These are phyloP conservation scores for Byasa hedistus DNA, from an alignment of 2,888 invertebrate species.

Conservation along the genomic window DNA sequence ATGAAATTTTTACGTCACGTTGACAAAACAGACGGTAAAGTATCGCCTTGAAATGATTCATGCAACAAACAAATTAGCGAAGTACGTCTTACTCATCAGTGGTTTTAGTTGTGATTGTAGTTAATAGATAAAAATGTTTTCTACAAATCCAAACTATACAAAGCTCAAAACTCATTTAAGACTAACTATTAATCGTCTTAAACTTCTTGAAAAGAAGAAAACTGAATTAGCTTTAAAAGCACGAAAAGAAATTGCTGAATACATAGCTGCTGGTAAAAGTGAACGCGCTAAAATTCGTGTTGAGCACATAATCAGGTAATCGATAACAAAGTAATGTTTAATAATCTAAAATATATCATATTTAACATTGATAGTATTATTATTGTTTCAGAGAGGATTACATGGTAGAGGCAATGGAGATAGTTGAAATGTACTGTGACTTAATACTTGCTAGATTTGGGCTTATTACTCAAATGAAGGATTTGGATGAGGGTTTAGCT, in stretches of 20 bases:
- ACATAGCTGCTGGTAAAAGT: conserved; percentile 89
- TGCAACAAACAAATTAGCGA: conserved; percentile 26
- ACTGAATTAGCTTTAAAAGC: conserved; percentile 97
- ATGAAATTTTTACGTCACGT: conserved; percentile 11
- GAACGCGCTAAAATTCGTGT: conserved; percentile 97
- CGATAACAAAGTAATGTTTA: neutral
- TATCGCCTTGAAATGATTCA: conserved; percentile 24
- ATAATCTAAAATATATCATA: too few relatives aligned
- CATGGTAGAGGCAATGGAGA: conserved; percentile 99
- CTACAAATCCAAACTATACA: conserved; percentile 94
- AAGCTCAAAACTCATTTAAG: conserved; percentile 98
- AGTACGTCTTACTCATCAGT: conserved; percentile 25
- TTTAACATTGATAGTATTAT: neutral
- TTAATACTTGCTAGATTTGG: conserved; percentile 97
- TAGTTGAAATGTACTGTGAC: conserved; percentile 99
- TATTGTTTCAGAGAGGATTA: conserved; percentile 91
- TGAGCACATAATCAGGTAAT: conserved; percentile 94
- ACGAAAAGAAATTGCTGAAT: conserved; percentile 98
- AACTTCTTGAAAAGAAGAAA: conserved; percentile 98
- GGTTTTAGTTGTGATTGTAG: neutral
- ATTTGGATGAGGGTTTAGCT: conserved; percentile 95
- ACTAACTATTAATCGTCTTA: conserved; percentile 94
- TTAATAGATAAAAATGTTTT: conserved; percentile 84
- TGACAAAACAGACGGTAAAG: conserved; percentile 3
- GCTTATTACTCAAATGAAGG: conserved; percentile 97